Conservation (phyloP, 2,113 vertebrate genomes). For the Xenopus tropicalis region UCB_Xtro_10.0 CM004443.2:131643001-131643500, state of each 20-base stretch:
- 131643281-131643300: conserved; percentile 44
- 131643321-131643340: conserved; percentile 45
- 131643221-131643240: conserved; percentile 26
- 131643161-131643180: not conserved
- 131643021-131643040: no score
- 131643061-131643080: no score
- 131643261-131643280: conserved; percentile 38
- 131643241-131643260: conserved; percentile 39
- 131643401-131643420: conserved; percentile 36
- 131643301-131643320: conserved; percentile 37
- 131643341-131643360: conserved; percentile 31
- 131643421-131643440: conserved; percentile 34
- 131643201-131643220: conserved; percentile 9
- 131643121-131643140: no score
- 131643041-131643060: no score
- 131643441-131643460: conserved; percentile 22
- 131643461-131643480: conserved; percentile 26
- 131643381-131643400: conserved; percentile 31
- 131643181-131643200: conserved; percentile 26
- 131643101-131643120: no score
- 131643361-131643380: conserved; percentile 26
- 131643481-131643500: conserved; percentile 11
- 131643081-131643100: no score
- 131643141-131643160: no score
- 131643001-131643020: no score